phyloP scores from a whole-genome alignment of 2,797 vertebrate species.

The Enteromius radiatus region DNA sequence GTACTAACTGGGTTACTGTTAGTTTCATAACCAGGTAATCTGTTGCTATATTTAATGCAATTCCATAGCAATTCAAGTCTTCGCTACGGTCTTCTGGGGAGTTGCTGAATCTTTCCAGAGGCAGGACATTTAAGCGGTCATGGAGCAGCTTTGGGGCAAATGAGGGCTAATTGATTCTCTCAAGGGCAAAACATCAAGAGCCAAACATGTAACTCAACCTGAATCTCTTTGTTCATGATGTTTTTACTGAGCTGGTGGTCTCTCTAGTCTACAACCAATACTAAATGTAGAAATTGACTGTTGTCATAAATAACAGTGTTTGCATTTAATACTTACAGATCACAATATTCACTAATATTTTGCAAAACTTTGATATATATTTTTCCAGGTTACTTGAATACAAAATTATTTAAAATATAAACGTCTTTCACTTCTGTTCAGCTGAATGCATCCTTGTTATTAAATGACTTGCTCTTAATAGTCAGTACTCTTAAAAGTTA shows the following conservation, averaged over 20 bases:
- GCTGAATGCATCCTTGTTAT: too few species aligned
- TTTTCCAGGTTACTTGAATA: not conserved
- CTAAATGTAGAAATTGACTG: not conserved
- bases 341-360: not conserved
- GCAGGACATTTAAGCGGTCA: not conserved
- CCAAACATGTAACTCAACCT: not conserved
- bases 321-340: not conserved
- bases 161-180: not conserved
- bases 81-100: not conserved
- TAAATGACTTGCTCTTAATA: too few species aligned
- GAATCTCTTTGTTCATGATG: not conserved
- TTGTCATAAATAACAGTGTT: not conserved
- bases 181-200: not conserved
- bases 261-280: not conserved
- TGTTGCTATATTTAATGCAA: conserved; percentile 11
- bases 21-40: conserved; percentile 23
- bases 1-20: conserved; percentile 28
- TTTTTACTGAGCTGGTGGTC: not conserved
- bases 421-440: too few species aligned
- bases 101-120: not conserved
- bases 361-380: not conserved
- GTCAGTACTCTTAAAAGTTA: too few species aligned
- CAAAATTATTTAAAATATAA: not conserved
- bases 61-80: not conserved
- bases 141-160: not conserved